phyloP scores from a whole-genome alignment of 2,113 vertebrate species.

The Vidua chalybeata region DNA sequence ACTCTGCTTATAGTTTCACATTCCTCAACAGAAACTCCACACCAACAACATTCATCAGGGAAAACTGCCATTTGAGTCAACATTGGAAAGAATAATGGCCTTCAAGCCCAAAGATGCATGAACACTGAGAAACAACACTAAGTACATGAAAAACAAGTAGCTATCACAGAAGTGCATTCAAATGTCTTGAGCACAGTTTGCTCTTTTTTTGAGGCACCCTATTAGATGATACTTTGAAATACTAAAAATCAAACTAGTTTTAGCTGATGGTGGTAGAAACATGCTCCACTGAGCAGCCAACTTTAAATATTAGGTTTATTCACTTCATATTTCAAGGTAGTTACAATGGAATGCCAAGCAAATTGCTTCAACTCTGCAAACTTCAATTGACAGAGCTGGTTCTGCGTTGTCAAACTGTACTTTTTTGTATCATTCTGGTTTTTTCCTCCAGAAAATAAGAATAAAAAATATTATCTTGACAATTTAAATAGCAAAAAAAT shows the following conservation, averaged over 20 bases:
- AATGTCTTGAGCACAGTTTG: not conserved
- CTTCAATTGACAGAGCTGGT: not conserved
- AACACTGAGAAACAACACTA: not conserved
- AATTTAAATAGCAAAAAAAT: not conserved
- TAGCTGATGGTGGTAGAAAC: not conserved
- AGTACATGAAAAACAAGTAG: not conserved
- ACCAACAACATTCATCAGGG: slow-evolving; percentile 7
- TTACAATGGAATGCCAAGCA: not conserved
- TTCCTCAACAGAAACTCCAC: slow-evolving; percentile 53
- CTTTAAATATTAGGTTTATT: not conserved
- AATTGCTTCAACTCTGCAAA: not conserved
- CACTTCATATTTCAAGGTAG: not conserved
- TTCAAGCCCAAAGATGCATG: not conserved
- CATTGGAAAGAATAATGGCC: not conserved
- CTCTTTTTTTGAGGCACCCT: not conserved
- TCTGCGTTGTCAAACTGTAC: not conserved
- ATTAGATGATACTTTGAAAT: not conserved
- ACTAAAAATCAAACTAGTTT: not conserved
- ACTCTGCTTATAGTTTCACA: slow-evolving; percentile 41
- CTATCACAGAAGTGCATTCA: not conserved
- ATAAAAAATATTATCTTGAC: not conserved
- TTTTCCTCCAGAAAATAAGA: not conserved
- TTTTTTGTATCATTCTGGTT: not conserved
- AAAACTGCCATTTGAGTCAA: not conserved
- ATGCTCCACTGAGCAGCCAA: not conserved